phyloP scores from a whole-genome alignment of 2,113 vertebrate species.

The Onychorhynchus coronatus region DNA sequence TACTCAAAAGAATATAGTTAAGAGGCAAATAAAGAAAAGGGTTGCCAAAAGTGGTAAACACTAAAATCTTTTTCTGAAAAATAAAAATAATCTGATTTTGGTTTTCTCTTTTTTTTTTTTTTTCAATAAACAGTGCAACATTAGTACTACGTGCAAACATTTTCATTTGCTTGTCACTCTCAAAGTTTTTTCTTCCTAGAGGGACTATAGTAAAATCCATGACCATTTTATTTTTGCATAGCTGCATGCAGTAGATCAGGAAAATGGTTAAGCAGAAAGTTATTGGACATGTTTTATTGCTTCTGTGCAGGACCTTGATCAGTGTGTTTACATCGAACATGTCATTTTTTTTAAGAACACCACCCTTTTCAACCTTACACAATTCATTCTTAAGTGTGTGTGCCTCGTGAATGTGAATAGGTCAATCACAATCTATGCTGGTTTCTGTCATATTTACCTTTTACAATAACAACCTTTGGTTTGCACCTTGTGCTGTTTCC shows the following conservation, averaged over 20 bases:
- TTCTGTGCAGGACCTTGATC: not conserved
- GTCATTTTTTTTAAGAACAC: not conserved
- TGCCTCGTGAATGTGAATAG: not conserved
- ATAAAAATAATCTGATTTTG: not conserved
- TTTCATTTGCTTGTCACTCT: not conserved
- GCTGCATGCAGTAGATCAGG: not conserved
- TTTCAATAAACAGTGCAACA: not conserved
- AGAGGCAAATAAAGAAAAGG: not conserved
- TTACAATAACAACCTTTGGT: not conserved
- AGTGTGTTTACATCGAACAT: not conserved
- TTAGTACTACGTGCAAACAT: rapidly evolving
- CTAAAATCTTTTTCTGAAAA: not conserved
- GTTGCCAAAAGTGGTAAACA: not conserved
- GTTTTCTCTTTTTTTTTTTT: not conserved
- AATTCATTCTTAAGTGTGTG: rapidly evolving
- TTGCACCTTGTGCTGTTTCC: not conserved
- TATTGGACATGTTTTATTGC: not conserved
- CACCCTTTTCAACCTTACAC: not conserved
- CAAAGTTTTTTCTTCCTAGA: not conserved
- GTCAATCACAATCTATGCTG: not conserved
- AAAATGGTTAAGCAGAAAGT: not conserved
- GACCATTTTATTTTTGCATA: not conserved
- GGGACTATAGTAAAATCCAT: not conserved
- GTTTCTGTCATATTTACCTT: not conserved
- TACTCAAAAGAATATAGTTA: not conserved